These are phyloP conservation scores for Actinostola sp. DNA, from an alignment of 92 coral and sea anemone genomes.

Conservation along the genomic window DNA sequence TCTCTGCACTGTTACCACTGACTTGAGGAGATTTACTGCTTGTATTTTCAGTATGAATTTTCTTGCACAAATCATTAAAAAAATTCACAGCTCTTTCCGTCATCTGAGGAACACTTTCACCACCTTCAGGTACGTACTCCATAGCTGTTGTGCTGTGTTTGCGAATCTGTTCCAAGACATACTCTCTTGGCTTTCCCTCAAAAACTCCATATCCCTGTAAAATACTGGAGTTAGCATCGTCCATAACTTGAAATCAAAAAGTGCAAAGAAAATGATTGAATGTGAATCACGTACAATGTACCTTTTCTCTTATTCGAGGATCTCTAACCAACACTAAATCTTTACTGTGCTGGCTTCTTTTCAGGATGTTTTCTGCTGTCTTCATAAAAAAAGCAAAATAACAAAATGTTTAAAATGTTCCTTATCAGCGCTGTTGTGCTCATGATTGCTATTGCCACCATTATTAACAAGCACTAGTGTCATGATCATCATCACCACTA, in stretches of 20 bases:
- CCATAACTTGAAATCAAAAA: too few species aligned
- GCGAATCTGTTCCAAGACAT: slow-evolving; percentile 34
- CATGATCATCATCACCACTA: too few species aligned
- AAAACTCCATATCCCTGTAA: slow-evolving; percentile 62
- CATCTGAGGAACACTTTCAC: slow-evolving; percentile 64
- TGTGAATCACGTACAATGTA: not conserved
- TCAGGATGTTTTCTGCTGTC: slow-evolving; percentile 86
- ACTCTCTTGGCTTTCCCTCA: slow-evolving; percentile 51
- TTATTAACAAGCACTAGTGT: too few species aligned
- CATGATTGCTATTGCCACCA: too few species aligned
- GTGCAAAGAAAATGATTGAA: not conserved
- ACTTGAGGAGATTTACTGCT: not conserved
- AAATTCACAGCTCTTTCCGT: slow-evolving; percentile 66
- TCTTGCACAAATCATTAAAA: slow-evolving; percentile 39
- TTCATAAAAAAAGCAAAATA: slow-evolving; percentile 16
- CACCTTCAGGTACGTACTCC: slow-evolving; percentile 68
- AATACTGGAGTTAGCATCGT: too few species aligned
- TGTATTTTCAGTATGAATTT: slow-evolving; percentile 11
- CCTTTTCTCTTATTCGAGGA: slow-evolving; percentile 77
- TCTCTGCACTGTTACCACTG: not conserved
- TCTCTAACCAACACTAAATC: slow-evolving; percentile 62
- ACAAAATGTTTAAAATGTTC: not conserved
- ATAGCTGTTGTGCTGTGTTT: slow-evolving; percentile 14
- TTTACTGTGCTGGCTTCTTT: slow-evolving; percentile 51
- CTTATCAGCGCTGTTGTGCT: too few species aligned